These are phyloP conservation scores for Arenaria interpres DNA, from an alignment of 2,113 vertebrate species.

Conservation along the genomic window DNA sequence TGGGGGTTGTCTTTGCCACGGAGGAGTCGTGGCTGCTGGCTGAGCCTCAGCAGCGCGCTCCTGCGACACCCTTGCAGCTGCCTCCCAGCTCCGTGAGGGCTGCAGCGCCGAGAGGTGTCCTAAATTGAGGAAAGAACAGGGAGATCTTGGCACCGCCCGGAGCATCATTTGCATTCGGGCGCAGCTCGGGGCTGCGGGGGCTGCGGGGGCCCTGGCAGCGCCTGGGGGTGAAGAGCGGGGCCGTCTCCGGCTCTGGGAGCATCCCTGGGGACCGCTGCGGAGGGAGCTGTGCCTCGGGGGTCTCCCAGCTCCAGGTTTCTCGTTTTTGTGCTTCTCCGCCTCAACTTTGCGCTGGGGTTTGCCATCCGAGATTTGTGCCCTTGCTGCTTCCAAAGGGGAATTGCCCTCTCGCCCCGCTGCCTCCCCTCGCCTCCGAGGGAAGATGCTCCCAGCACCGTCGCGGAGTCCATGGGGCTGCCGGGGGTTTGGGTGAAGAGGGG, in stretches of 20 bases:
- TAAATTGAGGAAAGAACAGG: constrained; percentile 23
- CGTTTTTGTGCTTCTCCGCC: not conserved
- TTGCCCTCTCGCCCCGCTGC: accelerated
- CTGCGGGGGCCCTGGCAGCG: not conserved
- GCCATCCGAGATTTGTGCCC: not conserved
- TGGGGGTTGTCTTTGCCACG: not conserved
- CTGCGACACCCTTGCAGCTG: not conserved
- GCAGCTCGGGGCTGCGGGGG: not conserved
- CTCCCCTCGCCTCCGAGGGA: not conserved
- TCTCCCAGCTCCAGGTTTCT: not conserved
- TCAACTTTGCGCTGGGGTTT: not conserved
- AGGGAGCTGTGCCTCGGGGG: not conserved
- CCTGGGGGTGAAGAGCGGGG: not conserved
- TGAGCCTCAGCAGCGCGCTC: not conserved
- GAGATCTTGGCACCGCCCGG: constrained; percentile 23
- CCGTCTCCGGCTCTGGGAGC: not conserved
- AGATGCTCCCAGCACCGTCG: accelerated
- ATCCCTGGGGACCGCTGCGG: not conserved
- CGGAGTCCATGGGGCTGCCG: accelerated
- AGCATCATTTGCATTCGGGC: constrained; percentile 31
- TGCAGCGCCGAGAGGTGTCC: constrained; percentile 21
- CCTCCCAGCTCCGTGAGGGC: not conserved
- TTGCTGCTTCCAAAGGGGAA: not conserved
- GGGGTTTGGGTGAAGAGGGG: too few species aligned
- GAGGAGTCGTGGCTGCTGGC: not conserved